phyloP scores from a whole-genome alignment of 2,797 vertebrate genomes.

The Tauraco hartlaubi region DNA sequence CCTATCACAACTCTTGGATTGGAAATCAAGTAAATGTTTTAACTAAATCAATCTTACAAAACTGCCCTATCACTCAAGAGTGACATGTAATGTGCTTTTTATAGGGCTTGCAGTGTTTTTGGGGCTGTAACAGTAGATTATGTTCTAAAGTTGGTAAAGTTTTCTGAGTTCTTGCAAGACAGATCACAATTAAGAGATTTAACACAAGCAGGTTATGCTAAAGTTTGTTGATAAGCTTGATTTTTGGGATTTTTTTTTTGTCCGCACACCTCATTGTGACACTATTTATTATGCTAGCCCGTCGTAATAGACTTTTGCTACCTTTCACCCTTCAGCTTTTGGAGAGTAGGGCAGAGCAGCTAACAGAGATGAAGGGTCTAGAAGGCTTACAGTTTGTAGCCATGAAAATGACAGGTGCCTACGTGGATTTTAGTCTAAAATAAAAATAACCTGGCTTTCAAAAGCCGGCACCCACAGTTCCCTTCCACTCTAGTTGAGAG shows the following conservation, averaged over 20 bases:
- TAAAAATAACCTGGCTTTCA: not conserved
- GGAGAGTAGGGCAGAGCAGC: not conserved
- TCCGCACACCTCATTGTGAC: not conserved
- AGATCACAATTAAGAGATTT: not conserved
- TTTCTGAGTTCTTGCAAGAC: not conserved
- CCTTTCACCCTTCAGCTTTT: not conserved
- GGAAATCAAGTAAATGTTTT: not conserved
- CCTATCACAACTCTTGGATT: not conserved
- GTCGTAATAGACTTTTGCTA: not conserved
- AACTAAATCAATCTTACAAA: not conserved
- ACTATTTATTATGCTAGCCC: not conserved
- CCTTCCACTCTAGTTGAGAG: not conserved
- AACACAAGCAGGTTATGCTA: not conserved
- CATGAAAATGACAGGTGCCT: not conserved
- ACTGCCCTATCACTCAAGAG: not conserved
- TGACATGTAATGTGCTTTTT: not conserved
- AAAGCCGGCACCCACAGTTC: not conserved
- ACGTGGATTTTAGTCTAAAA: not conserved
- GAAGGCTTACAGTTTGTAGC: not conserved
- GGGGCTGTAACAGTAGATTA: not conserved
- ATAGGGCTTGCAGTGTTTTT: not conserved
- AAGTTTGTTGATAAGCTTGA: not conserved
- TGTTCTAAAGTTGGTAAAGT: not conserved
- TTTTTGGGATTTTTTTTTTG: not conserved
- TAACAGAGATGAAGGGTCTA: not conserved